Evolutionary conservation across 1,140 invertebrate species (phyloP).

Genomic region (Drosophila kanapiae): DNA sequence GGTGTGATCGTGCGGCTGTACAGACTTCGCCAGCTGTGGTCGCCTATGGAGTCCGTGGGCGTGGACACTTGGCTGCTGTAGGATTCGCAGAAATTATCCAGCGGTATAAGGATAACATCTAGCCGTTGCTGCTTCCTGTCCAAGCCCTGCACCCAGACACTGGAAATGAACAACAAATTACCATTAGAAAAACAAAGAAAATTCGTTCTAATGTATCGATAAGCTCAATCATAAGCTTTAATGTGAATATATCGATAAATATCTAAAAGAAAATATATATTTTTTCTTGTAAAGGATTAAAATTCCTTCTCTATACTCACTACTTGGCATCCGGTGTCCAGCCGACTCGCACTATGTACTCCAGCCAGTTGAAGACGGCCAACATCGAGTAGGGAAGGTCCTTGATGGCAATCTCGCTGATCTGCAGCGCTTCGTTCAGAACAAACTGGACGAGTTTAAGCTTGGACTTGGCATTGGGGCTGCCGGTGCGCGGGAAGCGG

Average conservation of each 20-base stretch:
- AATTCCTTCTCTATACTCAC: conserved; percentile 87
- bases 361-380: conserved; percentile 94
- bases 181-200: too few relatives aligned
- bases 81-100: conserved; percentile 91
- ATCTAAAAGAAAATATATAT: too few relatives aligned
- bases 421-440: conserved; percentile 88
- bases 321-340: conserved; percentile 96
- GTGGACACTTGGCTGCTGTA: conserved; percentile 86
- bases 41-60: conserved; percentile 85
- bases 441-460: conserved; percentile 95
- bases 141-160: conserved; percentile 95
- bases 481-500: conserved; percentile 96
- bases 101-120: conserved; percentile 90
- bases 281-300: too few relatives aligned
- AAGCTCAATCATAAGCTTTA: too few relatives aligned
- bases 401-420: conserved; percentile 88
- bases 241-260: too few relatives aligned
- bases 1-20: conserved; percentile 76
- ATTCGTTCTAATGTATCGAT: too few relatives aligned
- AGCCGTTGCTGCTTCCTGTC: conserved; percentile 94
- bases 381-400: conserved; percentile 91
- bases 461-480: conserved; percentile 94
- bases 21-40: conserved; percentile 83
- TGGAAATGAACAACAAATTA: conserved; percentile 79
- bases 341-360: conserved; percentile 96